A percentile compares a stretch with the other conserved stretches of the same genome.
phyloP scores from a whole-genome alignment of 2,797 vertebrate species.

The Pristis pectinata region DNA sequence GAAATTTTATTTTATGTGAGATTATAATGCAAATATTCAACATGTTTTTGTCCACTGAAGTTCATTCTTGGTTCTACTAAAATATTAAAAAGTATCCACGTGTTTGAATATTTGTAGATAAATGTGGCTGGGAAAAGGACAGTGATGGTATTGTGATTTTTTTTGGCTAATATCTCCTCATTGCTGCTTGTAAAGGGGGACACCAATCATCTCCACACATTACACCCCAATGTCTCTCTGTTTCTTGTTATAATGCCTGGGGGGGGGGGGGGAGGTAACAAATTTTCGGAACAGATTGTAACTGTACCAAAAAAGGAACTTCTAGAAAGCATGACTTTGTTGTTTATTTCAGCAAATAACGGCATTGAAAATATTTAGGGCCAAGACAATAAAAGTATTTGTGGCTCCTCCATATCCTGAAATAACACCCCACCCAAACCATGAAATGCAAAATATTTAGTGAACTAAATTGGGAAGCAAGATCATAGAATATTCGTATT shows the following conservation, averaged over 20 bases:
- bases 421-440: not conserved
- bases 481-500: not conserved
- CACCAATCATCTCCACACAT: not conserved
- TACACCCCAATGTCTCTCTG: too few relatives aligned
- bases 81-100: not conserved
- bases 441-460: not conserved
- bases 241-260: not conserved
- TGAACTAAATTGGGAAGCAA: not conserved
- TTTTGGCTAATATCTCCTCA: not conserved
- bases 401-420: not conserved
- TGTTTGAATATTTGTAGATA: not conserved
- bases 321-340: not conserved
- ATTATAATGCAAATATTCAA: not conserved
- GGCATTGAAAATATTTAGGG: not conserved
- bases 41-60: not conserved
- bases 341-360: not conserved
- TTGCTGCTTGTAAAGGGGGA: not conserved
- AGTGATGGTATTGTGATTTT: not conserved
- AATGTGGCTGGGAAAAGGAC: not conserved
- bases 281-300: not conserved
- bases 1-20: not conserved
- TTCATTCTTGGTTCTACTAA: not conserved
- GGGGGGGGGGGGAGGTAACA: too few relatives aligned
- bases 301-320: not conserved
- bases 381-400: not conserved